Evolutionary conservation across 2,113 vertebrate species (phyloP).

Genomic region (Parotia lawesii): DNA sequence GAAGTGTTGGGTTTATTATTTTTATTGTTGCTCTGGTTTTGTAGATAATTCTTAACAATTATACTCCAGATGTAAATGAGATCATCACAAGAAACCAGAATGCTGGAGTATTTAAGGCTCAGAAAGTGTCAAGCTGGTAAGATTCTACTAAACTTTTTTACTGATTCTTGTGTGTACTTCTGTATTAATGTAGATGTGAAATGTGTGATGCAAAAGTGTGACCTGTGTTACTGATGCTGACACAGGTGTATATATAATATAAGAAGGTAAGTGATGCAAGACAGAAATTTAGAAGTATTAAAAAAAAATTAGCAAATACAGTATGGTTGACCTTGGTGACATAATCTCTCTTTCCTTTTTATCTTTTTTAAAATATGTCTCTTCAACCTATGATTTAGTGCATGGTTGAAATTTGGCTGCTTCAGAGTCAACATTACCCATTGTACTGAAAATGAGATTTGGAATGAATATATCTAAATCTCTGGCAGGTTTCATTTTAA

Average conservation of each 20-base stretch:
- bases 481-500: not conserved
- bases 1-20: not conserved
- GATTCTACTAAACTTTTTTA: constrained; percentile 6
- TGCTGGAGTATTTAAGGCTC: constrained; percentile 78
- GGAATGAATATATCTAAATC: not conserved
- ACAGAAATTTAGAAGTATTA: not conserved
- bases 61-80: constrained; percentile 80
- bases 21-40: not conserved
- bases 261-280: not conserved
- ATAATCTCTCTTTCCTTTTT: not conserved
- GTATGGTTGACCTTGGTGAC: not conserved
- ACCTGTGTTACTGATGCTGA: not conserved
- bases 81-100: constrained; percentile 81
- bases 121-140: constrained; percentile 87
- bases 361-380: not conserved
- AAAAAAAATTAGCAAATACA: not conserved
- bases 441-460: not conserved
- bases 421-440: not conserved
- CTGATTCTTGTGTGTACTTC: not conserved
- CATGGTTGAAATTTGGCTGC: not conserved
- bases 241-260: not conserved
- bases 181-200: not conserved
- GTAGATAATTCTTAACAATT: constrained; percentile 76
- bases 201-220: not conserved
- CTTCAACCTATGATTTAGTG: not conserved